Conservation (phyloP, 2,113 vertebrate genomes). For the Neodon shergylaensis region DNA sequence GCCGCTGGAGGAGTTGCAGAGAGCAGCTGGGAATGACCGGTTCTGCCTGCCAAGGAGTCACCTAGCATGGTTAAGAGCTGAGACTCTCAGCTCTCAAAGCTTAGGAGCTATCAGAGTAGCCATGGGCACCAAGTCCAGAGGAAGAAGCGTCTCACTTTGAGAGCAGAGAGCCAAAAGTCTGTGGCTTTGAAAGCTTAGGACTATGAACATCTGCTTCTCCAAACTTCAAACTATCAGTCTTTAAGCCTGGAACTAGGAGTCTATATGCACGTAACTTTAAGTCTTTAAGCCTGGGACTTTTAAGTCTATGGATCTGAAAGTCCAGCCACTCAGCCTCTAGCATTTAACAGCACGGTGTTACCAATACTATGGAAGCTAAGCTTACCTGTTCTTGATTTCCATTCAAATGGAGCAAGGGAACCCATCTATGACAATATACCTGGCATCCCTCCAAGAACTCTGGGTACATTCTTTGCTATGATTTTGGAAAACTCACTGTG, state of each 20-base stretch:
- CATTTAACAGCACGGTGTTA: background rate
- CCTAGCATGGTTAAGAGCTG: background rate
- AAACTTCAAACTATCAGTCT: background rate
- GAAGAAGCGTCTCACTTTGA: background rate
- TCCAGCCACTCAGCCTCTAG: background rate
- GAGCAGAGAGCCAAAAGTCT: background rate
- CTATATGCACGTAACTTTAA: too few relatives aligned
- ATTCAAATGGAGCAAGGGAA: background rate
- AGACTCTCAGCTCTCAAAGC: background rate
- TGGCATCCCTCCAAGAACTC: background rate
- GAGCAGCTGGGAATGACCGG: background rate
- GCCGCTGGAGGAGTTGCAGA: background rate
- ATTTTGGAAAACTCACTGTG: background rate
- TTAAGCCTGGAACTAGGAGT: background rate
- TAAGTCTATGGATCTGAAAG: background rate
- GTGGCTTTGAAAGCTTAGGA: background rate
- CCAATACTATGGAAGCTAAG: background rate
- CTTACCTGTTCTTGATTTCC: background rate
- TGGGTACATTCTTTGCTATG: background rate
- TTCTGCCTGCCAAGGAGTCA: background rate
- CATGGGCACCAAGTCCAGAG: background rate
- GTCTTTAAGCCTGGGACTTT: background rate
- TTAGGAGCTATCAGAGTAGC: background rate
- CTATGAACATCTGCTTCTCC: background rate
- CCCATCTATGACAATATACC: background rate